Evolutionary conservation across 2,113 vertebrate species (phyloP).

Genomic region (Pachyramphus minor): DNA sequence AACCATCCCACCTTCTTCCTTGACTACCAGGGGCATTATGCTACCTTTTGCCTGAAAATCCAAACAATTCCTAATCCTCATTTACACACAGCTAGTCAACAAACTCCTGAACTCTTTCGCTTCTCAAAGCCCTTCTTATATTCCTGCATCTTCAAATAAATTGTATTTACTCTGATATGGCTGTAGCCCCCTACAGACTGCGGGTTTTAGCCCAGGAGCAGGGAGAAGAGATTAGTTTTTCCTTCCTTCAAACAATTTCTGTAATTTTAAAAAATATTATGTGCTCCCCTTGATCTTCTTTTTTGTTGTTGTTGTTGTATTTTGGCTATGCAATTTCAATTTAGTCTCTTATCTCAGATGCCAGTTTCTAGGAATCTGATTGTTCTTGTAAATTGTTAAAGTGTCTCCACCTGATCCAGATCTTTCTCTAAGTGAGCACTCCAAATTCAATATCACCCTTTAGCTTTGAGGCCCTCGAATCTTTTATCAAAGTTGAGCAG

Average conservation of each 20-base stretch:
- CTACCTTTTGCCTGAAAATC: neutral
- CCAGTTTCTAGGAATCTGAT: neutral
- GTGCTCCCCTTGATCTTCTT: neutral
- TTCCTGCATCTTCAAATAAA: neutral
- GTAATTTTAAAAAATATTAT: neutral
- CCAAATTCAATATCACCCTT: neutral
- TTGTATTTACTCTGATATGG: neutral
- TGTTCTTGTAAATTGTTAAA: neutral
- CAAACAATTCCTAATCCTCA: neutral
- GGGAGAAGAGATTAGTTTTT: neutral
- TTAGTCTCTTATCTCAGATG: neutral
- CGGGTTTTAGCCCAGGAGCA: neutral
- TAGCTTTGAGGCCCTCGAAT: neutral
- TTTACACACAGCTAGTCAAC: neutral
- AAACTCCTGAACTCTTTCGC: neutral
- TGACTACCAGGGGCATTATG: neutral
- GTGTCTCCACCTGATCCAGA: neutral
- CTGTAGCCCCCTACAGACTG: neutral
- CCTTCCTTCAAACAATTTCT: neutral
- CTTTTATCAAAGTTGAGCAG: neutral
- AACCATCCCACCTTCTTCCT: neutral
- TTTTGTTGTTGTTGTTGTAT: neutral
- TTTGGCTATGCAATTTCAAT: neutral
- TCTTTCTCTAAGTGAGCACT: neutral
- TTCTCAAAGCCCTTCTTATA: neutral